Conservation (phyloP, 2,797 vertebrate genomes). For the Sphenopsis melanotis region DNA sequence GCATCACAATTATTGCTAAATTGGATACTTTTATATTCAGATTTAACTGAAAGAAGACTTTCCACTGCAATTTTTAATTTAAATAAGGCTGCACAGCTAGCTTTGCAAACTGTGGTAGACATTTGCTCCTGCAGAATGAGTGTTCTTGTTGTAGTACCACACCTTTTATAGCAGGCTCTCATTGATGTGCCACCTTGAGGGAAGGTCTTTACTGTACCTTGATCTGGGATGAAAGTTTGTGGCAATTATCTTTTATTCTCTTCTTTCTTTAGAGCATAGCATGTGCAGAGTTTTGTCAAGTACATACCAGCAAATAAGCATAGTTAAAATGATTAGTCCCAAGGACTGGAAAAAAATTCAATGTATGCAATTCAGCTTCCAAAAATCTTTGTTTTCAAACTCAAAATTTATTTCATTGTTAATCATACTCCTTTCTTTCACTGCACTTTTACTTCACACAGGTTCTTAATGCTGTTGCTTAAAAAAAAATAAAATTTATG, state of each 20-base stretch:
- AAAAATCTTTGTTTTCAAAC: background rate
- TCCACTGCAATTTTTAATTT: background rate
- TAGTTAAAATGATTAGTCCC: background rate
- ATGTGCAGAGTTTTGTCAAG: background rate
- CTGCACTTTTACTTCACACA: background rate
- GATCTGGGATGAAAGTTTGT: background rate
- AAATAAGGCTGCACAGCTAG: background rate
- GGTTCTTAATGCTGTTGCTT: background rate
- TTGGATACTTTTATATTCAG: background rate
- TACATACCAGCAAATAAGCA: background rate
- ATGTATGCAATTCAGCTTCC: background rate
- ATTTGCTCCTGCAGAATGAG: background rate
- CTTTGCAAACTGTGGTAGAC: background rate
- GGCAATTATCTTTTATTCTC: background rate
- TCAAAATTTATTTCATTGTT: background rate
- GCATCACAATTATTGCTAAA: background rate
- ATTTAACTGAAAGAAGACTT: background rate
- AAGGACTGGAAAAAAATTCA: background rate
- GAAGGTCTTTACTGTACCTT: slow-evolving; percentile 16
- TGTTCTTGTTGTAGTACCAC: background rate
- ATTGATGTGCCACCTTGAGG: background rate
- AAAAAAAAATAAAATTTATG: background rate
- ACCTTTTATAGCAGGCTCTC: background rate
- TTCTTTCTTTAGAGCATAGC: background rate
- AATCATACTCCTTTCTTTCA: background rate